phyloP scores from a whole-genome alignment of 2,888 invertebrate species.

The Lepidochitona cinerea region DNA sequence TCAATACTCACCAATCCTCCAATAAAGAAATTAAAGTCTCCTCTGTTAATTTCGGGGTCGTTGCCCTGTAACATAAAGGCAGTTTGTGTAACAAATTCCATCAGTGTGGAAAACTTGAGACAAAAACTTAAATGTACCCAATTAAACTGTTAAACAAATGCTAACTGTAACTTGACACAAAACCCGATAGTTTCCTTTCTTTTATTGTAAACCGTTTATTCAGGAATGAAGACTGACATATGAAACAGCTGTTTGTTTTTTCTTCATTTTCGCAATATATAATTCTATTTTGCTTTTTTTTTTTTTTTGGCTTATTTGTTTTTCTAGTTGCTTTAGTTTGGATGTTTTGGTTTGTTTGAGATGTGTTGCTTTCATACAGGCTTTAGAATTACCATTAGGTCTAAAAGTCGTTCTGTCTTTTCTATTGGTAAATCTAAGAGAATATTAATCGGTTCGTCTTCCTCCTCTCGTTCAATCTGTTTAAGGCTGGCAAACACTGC shows the following conservation, averaged over 20 bases:
- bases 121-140: neutral
- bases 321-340: too few relatives aligned
- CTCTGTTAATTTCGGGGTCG: slow-evolving; percentile 29
- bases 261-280: too few relatives aligned
- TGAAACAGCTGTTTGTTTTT: too few relatives aligned
- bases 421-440: slow-evolving; percentile 40
- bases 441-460: slow-evolving; percentile 29
- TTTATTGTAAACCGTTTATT: too few relatives aligned
- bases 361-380: too few relatives aligned
- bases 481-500: slow-evolving; percentile 42
- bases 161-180: too few relatives aligned
- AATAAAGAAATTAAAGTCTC: neutral
- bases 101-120: neutral
- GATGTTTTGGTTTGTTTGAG: too few relatives aligned
- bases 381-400: slow-evolving; percentile 36
- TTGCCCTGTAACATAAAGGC: slow-evolving; percentile 33
- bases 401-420: slow-evolving; percentile 33
- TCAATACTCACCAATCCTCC: neutral
- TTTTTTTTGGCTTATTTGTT: too few relatives aligned
- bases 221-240: too few relatives aligned
- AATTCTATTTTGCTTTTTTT: too few relatives aligned
- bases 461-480: slow-evolving; percentile 34
- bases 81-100: neutral
- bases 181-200: too few relatives aligned
- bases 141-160: neutral